A percentile compares a stretch with the other conserved stretches of the same genome.
phyloP scores from a whole-genome alignment of 2,113 vertebrate species.

The Thryonomys swinderianus region DNA sequence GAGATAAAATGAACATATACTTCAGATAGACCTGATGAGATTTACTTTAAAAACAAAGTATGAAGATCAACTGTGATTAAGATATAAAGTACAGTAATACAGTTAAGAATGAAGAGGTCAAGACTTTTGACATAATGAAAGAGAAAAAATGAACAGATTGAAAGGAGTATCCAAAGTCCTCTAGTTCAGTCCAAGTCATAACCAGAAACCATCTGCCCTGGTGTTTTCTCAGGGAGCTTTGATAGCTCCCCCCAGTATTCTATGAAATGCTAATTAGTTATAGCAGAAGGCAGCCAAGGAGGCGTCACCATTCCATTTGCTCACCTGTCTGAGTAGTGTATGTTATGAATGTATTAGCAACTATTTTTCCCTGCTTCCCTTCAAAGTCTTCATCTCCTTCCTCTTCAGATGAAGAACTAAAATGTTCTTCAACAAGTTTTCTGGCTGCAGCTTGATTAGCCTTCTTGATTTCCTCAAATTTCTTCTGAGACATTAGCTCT shows the following conservation, averaged over 20 bases:
- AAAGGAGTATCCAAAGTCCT: background rate
- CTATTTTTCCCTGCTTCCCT: conserved; percentile 91
- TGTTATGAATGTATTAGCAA: conserved; percentile 93
- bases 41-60: background rate
- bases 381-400: conserved; percentile 88
- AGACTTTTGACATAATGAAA: conserved; percentile 18
- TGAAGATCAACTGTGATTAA: conserved; percentile 20
- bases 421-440: conserved; percentile 89
- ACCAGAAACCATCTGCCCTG: background rate
- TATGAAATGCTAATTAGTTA: background rate
- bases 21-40: background rate
- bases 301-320: background rate
- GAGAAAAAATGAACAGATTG: background rate
- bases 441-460: conserved; percentile 93
- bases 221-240: background rate
- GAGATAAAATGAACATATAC: background rate
- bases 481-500: conserved; percentile 89
- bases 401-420: conserved; percentile 93
- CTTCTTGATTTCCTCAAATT: conserved; percentile 96
- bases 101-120: conserved; percentile 39
- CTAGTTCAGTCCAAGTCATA: background rate
- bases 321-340: conserved; percentile 94
- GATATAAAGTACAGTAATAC: conserved; percentile 6
- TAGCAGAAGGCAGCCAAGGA: background rate
- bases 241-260: background rate